These are phyloP conservation scores for Trematomus bernacchii DNA, from an alignment of 2,797 vertebrate genomes.

Conservation along the genomic window DNA sequence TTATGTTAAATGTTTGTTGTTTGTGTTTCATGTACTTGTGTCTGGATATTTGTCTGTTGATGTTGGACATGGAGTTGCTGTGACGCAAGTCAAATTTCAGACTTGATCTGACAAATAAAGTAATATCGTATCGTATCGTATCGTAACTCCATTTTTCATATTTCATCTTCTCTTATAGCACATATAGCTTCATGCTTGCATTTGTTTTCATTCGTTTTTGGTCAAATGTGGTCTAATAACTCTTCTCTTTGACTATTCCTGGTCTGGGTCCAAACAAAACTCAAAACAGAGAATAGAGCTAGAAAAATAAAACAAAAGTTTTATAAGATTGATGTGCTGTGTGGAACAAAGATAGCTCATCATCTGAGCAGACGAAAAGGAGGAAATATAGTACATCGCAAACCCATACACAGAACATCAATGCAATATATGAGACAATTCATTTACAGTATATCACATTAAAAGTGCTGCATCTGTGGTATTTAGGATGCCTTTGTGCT, in stretches of 20 bases:
- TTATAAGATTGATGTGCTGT: background rate
- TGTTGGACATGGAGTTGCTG: no score
- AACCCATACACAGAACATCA: background rate
- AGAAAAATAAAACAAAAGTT: background rate
- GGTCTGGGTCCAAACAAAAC: background rate
- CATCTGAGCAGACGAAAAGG: background rate
- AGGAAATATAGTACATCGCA: background rate
- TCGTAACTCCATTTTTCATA: background rate
- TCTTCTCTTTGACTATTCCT: conserved; percentile 8
- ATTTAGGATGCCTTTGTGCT: conserved; percentile 9
- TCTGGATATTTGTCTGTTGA: no score
- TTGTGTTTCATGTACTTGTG: no score
- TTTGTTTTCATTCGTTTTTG: background rate
- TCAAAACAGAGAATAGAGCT: conserved; percentile 14
- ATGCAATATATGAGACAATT: conserved; percentile 8
- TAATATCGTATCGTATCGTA: no score
- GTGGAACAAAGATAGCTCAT: conserved; percentile 3
- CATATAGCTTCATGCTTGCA: background rate
- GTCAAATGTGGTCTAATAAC: background rate
- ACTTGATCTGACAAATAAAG: no score
- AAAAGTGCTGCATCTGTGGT: conserved; percentile 4
- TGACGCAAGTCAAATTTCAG: no score
- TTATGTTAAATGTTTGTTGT: no score
- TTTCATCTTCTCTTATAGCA: background rate
- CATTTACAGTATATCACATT: conserved; percentile 22